Percentiles rank a stretch among this genome's conserved stretches.
Conservation (phyloP, 1,140 invertebrate genomes). For the Cepaea nemoralis region DNA sequence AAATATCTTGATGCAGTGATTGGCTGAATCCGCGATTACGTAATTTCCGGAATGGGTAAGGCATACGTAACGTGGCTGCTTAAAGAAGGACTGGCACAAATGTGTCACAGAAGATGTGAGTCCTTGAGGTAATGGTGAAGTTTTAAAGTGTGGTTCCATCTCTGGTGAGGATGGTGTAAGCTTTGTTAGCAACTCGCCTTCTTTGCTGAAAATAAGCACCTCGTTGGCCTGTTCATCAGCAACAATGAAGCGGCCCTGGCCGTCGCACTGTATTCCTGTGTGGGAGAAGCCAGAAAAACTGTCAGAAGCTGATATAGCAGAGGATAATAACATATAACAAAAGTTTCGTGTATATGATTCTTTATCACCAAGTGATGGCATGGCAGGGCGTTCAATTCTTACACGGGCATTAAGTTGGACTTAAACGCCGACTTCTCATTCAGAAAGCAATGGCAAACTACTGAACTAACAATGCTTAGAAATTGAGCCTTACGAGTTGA, state of each 20-base stretch:
- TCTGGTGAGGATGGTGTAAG: not conserved
- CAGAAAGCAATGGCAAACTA: no score
- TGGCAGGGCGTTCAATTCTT: no score
- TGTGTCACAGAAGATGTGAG: not conserved
- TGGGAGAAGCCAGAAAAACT: not conserved
- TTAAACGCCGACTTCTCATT: no score
- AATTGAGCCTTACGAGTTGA: no score
- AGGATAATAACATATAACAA: no score
- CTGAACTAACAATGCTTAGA: no score
- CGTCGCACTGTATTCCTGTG: slow-evolving; percentile 47
- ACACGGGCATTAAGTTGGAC: no score
- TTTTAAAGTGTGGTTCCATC: not conserved
- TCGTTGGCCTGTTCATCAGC: slow-evolving; percentile 43
- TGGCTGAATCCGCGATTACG: slow-evolving; percentile 62
- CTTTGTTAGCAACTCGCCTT: slow-evolving; percentile 34
- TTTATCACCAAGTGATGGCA: no score
- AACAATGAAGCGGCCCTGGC: slow-evolving; percentile 41
- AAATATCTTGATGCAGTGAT: slow-evolving; percentile 62
- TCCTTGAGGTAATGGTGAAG: not conserved
- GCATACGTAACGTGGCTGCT: slow-evolving; percentile 51
- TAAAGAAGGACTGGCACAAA: slow-evolving; percentile 10
- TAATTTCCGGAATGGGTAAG: slow-evolving; percentile 49
- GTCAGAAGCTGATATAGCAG: no score
- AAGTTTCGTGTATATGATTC: no score
- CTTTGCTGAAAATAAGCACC: slow-evolving; percentile 39